Conservation (phyloP, 92 coral and sea anemone species). For the Heliopora coerulea region DNA sequence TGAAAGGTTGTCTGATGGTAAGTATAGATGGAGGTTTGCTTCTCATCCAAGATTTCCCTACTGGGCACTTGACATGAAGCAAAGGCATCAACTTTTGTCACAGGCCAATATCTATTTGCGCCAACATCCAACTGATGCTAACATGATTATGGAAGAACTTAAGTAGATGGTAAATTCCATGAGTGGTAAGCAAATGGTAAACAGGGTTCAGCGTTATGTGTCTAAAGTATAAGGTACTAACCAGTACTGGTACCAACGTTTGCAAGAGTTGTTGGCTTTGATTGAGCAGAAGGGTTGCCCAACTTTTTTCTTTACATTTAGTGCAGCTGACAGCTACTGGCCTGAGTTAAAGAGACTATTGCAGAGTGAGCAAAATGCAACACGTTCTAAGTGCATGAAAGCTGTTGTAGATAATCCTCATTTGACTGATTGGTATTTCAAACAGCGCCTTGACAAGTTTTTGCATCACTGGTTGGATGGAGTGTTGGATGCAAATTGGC, state of each 20-base stretch:
- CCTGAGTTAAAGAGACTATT: constrained; percentile 3
- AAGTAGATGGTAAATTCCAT: background rate
- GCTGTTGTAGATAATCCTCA: constrained; percentile 14
- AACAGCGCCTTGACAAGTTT: background rate
- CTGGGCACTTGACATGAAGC: constrained; percentile 20
- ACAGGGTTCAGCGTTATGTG: constrained; percentile 5
- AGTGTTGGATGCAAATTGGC: no score
- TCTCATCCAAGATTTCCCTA: constrained; percentile 22
- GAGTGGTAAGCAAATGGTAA: background rate
- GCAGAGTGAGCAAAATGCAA: constrained; percentile 3
- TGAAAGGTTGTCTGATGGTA: constrained; percentile 13
- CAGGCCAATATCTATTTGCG: constrained; percentile 13
- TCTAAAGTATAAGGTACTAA: constrained; percentile 35
- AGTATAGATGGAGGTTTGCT: constrained; percentile 20
- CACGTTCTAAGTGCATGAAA: background rate
- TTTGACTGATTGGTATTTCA: constrained; percentile 9
- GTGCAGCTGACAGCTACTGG: constrained; percentile 35
- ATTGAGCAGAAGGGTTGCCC: constrained; percentile 51
- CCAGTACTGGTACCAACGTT: constrained; percentile 54
- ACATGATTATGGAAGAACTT: constrained; percentile 7
- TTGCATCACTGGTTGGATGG: no score
- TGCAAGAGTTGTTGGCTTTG: constrained; percentile 52
- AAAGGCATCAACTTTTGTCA: constrained; percentile 12
- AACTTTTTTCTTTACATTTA: constrained; percentile 55
- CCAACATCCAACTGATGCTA: constrained; percentile 21